Base-by-base conservation (phyloP, 2,113 vertebrate genomes). In the Conger conger region DNA sequence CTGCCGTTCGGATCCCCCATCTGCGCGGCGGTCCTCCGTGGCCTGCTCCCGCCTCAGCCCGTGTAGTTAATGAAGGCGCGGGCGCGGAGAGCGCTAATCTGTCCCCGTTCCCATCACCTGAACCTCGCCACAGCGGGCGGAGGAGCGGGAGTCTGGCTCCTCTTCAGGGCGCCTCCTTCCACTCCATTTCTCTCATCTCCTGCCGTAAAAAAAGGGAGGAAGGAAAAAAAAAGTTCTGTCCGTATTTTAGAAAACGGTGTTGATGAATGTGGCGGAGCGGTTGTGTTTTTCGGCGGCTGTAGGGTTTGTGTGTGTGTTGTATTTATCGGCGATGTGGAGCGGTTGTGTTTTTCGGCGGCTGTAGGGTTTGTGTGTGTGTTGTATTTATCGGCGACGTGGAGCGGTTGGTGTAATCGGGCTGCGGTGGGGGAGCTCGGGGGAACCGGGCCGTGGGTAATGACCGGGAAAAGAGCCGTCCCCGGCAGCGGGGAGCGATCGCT, bases 401-500 rank as follows among this genome's bases (percentile, higher is more conserved):
- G 68, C 1, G 27, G 27, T 6, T 13, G 30, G n/a, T 7, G n/a
- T 33, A 33, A 30, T n/a, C 68, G 13, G 68, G 68, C 8, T 18
- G n/a, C n/a, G n/a, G 11, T 1, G 7, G n/a, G 42, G 11, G 27
- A 1, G 40, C 79, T 45, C 2, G 42, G 33, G 17, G 80, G 15
- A 79, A 50, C 38, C 79, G 3, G 27, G 81, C 40, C 37, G 40
- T 7, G 68, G 85, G 68, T 53, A 87, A 86, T 85, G 85, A 42
- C n/a, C 40, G 78, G 81, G 76, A 83, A 83, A 40, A 54, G 53
- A 80, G 82, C 78, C 76, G 36, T 80, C 82, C 80, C 79, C 77
- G 30, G 76, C 76, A 84, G 84, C 78, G 80, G 73, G 73, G 33
- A 36, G 86, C 85, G 88, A 89, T 89, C 87, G 83, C 87, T 86